Conservation (phyloP, 2,888 invertebrate genomes). For the Drosophila macrospina region DNA sequence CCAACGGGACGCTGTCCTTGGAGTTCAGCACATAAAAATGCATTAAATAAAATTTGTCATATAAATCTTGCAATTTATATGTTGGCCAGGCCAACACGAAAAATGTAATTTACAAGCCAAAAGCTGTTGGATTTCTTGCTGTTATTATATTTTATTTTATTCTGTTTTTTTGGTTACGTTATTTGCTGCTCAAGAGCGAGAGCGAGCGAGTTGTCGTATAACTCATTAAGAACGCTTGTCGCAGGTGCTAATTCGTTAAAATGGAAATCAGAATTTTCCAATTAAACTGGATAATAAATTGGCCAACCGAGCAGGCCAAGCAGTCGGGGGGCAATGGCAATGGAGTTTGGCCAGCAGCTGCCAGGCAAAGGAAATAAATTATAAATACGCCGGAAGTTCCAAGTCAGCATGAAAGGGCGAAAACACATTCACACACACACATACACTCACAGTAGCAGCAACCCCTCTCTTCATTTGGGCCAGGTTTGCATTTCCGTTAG, state of each 20-base stretch:
- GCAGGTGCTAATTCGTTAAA: constrained; percentile 81
- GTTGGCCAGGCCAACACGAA: constrained; percentile 63
- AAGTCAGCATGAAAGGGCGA: constrained; percentile 81
- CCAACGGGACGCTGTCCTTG: constrained; percentile 40
- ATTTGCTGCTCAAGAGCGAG: constrained; percentile 40
- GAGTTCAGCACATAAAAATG: constrained; percentile 72
- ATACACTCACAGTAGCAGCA: constrained; percentile 10
- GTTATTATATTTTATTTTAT: constrained; percentile 24
- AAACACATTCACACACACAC: constrained; percentile 37
- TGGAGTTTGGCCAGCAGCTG: constrained; percentile 68
- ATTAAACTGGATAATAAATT: constrained; percentile 81
- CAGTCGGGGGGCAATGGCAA: constrained; percentile 9
- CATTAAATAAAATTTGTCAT: constrained; percentile 81
- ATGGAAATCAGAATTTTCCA: constrained; percentile 81
- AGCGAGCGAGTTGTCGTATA: constrained; percentile 68
- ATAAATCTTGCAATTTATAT: constrained; percentile 82
- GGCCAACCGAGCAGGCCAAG: constrained; percentile 57
- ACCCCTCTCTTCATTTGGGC: constrained; percentile 36
- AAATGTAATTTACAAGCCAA: constrained; percentile 77
- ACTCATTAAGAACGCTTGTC: constrained; percentile 78
- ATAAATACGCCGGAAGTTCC: constrained; percentile 82
- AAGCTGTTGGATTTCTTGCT: constrained; percentile 60
- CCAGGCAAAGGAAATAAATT: constrained; percentile 76
- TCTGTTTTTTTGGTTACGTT: constrained; percentile 28
- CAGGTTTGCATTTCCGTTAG: constrained; percentile 81